A percentile compares a stretch with the other conserved stretches of the same genome.
These are phyloP conservation scores for Adelges cooleyi DNA, from an alignment of 1,140 invertebrate species.

Conservation along the genomic window DNA sequence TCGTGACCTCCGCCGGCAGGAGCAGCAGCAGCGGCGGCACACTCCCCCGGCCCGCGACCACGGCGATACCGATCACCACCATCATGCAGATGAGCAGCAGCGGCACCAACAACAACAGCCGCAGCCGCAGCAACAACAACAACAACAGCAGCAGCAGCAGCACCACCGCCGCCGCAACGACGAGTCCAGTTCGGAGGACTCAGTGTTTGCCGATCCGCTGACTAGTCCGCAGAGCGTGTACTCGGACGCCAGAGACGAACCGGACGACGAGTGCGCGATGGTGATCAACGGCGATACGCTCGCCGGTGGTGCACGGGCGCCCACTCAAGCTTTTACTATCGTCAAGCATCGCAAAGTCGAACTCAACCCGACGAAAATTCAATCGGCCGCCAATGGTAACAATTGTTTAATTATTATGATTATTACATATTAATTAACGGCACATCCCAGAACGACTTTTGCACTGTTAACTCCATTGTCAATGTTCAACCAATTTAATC, in stretches of 20 bases:
- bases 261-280: not conserved
- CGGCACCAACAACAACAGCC: not conserved
- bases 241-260: slow-evolving; percentile 28
- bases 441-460: no score
- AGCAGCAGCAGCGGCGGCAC: not conserved
- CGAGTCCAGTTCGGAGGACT: slow-evolving; percentile 28
- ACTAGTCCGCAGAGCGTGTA: slow-evolving; percentile 29
- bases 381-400: not conserved
- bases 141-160: not conserved
- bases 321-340: slow-evolving; percentile 30
- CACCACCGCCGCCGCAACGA: not conserved
- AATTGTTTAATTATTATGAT: no score
- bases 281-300: slow-evolving; percentile 8
- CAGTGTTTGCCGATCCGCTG: slow-evolving; percentile 31
- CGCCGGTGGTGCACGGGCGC: not conserved
- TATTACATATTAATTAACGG: no score
- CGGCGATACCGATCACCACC: not conserved
- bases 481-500: no score
- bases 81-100: slow-evolving; percentile 18
- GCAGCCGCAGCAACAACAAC: not conserved
- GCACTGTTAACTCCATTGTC: no score
- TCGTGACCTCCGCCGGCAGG: slow-evolving; percentile 2
- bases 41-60: slow-evolving; percentile 2
- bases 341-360: slow-evolving; percentile 32
- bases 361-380: slow-evolving; percentile 29